Base-by-base conservation (phyloP, 2,888 invertebrate genomes). In the Tetramorium bicarinatum region DNA sequence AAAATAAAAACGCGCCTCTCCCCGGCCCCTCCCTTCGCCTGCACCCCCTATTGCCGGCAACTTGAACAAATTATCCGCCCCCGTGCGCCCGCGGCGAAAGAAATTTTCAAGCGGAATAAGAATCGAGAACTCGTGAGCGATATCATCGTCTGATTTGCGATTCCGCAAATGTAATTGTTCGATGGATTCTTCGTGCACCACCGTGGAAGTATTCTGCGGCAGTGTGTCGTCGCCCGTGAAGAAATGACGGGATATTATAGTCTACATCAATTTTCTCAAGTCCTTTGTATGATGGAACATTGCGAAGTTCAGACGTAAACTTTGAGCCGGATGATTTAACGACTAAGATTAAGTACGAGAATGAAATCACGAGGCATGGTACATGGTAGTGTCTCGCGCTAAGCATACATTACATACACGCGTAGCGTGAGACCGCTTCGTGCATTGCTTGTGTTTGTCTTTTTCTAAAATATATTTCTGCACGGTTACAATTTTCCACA, bases 81-180 rank as follows among this genome's bases (percentile, higher is more conserved):
- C 47, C 62, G 47, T 38, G 47, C 61, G 47, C 75, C 34, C 47
- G 21, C 44, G 74, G 59, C 59, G n/a, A 61, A 29, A 15, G 47
- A n/a, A 62, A 75, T 62, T 75, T 62, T 21, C 64, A 47, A 75
- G 62, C 75, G 64, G 47, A 62, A 75, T 49, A 62, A 75, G 62
- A 75, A 49, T 75, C 74, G 47, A 34, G 34, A 44, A 49, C 15
- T 62, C 34, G 75, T 34, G 64, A 75, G 64, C 49, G 75, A 75
- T 75, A 75, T 75, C 64, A 49, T 38, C 47, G 62, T 62, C 62
- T 62, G 75, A 75, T 75, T 74, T 49, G 72, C 56, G 72, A 72
- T 56, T 72, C 62, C 47, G 34, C 75, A 62, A 75, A 62, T 75
- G 49, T 75, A 75, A 75, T 75, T 75, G 64, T 75, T 75, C 62